phyloP scores from a whole-genome alignment of 2,797 vertebrate species.

The Pangasius krempfi region DNA sequence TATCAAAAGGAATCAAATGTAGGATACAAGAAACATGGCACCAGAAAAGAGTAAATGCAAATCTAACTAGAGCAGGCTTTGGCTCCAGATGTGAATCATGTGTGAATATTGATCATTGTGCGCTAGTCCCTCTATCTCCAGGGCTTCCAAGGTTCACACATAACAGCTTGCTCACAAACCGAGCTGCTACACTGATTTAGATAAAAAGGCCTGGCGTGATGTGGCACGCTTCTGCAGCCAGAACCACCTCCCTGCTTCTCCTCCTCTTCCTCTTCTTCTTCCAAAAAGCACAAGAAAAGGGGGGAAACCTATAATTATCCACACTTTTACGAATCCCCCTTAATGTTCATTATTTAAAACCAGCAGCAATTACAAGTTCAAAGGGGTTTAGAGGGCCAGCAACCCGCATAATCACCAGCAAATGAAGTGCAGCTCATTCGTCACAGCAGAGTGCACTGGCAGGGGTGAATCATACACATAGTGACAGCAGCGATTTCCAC shows the following conservation, averaged over 20 bases:
- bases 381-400: conserved; percentile 96
- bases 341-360: conserved; percentile 99
- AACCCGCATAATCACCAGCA: conserved; percentile 95
- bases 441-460: conserved; percentile 86
- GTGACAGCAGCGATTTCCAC: conserved; percentile 90
- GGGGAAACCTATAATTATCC: conserved; percentile 90
- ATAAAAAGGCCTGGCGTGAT: conserved; percentile 77
- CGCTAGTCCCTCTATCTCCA: conserved; percentile 79
- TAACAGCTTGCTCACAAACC: conserved; percentile 75
- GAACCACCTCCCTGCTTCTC: conserved; percentile 68
- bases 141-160: conserved; percentile 79
- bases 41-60: conserved; percentile 71
- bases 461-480: conserved; percentile 89
- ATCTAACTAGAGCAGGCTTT: conserved; percentile 69
- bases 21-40: conserved; percentile 59
- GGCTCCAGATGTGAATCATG: conserved; percentile 88
- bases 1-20: conserved; percentile 60
- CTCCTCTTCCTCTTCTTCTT: conserved; percentile 59
- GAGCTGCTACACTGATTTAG: conserved; percentile 84
- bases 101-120: conserved; percentile 92
- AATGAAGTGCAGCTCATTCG: conserved; percentile 96
- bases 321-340: conserved; percentile 93
- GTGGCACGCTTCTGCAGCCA: conserved; percentile 74
- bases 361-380: conserved; percentile 99
- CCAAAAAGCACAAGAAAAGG: conserved; percentile 71